Evolutionary conservation across 2,797 vertebrate species (phyloP).

Genomic region (Halcyon badia): DNA sequence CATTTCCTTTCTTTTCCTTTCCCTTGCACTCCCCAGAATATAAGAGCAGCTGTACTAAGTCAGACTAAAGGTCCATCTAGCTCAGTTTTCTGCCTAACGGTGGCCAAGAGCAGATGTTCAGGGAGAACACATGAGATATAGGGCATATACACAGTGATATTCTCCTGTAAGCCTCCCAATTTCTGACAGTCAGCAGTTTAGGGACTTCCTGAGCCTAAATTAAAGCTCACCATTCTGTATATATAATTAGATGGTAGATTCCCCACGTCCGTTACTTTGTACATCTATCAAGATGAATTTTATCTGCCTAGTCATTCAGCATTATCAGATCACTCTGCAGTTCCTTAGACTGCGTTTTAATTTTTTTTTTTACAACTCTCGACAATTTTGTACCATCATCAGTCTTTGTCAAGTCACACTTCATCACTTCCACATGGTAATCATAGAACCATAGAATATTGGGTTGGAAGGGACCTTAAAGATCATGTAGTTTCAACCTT

Average conservation of each 20-base stretch:
- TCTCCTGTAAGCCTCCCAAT: background rate
- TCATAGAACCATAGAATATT: no score
- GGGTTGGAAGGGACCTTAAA: no score
- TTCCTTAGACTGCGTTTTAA: background rate
- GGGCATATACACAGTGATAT: background rate
- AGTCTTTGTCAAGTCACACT: background rate
- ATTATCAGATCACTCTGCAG: background rate
- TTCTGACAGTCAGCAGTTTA: background rate
- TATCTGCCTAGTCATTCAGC: background rate
- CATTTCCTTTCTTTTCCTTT: background rate
- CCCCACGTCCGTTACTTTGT: background rate
- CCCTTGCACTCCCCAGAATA: background rate
- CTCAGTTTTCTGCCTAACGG: background rate
- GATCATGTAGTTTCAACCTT: background rate
- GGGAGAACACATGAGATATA: background rate
- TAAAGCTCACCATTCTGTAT: background rate
- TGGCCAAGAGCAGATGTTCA: background rate
- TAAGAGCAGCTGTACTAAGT: conserved; percentile 4
- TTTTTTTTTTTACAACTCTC: background rate
- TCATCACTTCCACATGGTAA: background rate
- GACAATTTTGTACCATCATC: background rate
- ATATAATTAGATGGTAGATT: background rate
- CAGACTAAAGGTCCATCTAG: background rate
- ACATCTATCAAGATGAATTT: background rate
- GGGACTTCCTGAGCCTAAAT: background rate